These are phyloP conservation scores for Dermolepida albohirtum DNA, from an alignment of 2,888 invertebrate species.

Conservation along the genomic window DNA sequence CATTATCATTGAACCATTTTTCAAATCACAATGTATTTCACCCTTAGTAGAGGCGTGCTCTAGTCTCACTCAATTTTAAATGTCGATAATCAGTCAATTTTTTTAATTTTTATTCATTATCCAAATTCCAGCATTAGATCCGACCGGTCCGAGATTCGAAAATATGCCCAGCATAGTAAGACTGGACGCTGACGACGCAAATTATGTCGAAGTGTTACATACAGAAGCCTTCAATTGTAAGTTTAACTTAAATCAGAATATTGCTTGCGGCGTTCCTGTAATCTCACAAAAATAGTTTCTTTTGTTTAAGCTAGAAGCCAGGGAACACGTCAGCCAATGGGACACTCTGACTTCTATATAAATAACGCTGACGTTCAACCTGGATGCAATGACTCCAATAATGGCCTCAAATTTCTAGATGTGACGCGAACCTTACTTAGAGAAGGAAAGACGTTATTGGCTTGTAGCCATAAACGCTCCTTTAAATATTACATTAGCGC, in stretches of 20 bases:
- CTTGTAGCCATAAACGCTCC: constrained; percentile 64
- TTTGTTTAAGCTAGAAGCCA: constrained; percentile 58
- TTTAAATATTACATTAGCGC: constrained; percentile 65
- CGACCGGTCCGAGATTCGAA: constrained; percentile 70
- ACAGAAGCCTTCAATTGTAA: constrained; percentile 65
- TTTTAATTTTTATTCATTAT: not conserved
- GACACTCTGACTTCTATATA: constrained; percentile 64
- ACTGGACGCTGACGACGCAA: constrained; percentile 68
- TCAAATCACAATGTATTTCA: not conserved
- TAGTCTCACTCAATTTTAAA: not conserved
- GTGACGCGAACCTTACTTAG: constrained; percentile 55
- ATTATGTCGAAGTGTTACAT: constrained; percentile 72
- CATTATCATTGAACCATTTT: not conserved
- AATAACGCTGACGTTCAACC: constrained; percentile 63
- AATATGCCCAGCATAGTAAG: constrained; percentile 67
- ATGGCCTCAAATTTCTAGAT: constrained; percentile 53
- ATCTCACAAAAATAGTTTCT: constrained; percentile 10
- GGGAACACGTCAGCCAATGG: constrained; percentile 59
- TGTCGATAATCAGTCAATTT: no score
- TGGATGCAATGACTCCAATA: constrained; percentile 58
- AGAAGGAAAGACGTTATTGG: constrained; percentile 61
- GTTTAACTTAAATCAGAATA: constrained; percentile 3
- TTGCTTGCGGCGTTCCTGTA: not conserved
- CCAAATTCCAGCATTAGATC: constrained; percentile 67
- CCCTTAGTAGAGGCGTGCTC: constrained; percentile 2